Conservation (phyloP, 2,888 invertebrate genomes). For the Oscheius myriophilus region DNA sequence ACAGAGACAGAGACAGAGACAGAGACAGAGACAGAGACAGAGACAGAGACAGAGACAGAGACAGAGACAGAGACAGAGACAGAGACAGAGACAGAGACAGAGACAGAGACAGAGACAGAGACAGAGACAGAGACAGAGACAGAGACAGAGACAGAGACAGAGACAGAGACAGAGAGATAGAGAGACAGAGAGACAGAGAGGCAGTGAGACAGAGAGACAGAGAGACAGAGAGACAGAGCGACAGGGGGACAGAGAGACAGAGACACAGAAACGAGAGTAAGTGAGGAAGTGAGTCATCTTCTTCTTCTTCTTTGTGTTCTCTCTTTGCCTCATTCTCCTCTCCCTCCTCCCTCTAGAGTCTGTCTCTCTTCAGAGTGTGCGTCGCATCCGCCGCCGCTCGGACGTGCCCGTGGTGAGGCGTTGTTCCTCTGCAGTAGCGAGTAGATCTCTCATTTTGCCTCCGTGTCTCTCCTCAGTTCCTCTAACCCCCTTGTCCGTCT, state of each 20-base stretch:
- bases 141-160: no score
- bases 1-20: no score
- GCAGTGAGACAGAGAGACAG: no score
- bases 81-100: conserved; percentile 21
- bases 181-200: no score
- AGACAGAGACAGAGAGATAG: no score
- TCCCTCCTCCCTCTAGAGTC: neutral
- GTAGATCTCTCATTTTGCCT: neutral
- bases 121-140: conserved; percentile 25
- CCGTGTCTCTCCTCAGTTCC: neutral
- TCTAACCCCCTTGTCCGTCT: neutral
- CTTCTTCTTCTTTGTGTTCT: no score
- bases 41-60: conserved; percentile 22
- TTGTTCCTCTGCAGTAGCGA: neutral
- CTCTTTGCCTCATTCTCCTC: conserved; percentile 4
- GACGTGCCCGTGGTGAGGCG: conserved; percentile 66
- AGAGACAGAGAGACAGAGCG: no score
- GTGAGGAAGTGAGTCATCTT: no score
- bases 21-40: conserved; percentile 10
- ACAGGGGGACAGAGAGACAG: no score
- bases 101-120: conserved; percentile 27
- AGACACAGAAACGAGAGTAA: no score
- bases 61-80: conserved; percentile 31
- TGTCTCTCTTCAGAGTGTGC: conserved; percentile 57
- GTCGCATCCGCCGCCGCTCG: conserved; percentile 68